Evolutionary conservation across 2,797 vertebrate species (phyloP), one percentile per base, ranked within the genome.

Genomic region (Silurus aristotelis): DNA sequence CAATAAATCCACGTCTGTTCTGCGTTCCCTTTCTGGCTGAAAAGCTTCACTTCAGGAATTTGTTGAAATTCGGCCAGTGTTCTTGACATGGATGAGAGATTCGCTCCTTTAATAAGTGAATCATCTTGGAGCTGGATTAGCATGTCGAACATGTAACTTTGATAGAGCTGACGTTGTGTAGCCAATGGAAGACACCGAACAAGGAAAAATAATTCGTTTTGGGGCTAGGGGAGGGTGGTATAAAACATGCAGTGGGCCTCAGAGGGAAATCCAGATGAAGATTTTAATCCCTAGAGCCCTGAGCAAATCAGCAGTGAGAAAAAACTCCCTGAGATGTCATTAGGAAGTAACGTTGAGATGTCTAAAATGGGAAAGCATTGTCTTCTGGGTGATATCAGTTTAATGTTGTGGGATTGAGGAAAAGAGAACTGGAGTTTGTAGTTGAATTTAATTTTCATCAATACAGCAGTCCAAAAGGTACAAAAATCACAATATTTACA

Each of bases 81-180:
- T 92, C 92, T 90, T 80, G 90, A 89, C 76, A 91, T 91, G 91
- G 94, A 94, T 93, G 13, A 46, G 3, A 22, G 60, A 63, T 64
- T 80, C 60, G 10, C 31, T 92, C 91, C 89, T 93, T 93, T 87
- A 91, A 88, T 91, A 90, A 92, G 92, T 91, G 90, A 92, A 93
- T 93, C 90, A 92, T 89, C 89, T 91, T 22, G 84, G 85, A 22
- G 87, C 90, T 68, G 89, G 81, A 85, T 25, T 64, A 80, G 60
- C 7, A 17, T 48, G 38, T n/a, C 61, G 83, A 77, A 67, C 55
- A 66, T 31, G 52, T 80, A 83, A 70, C 66, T 67, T 25, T 22
- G 73, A 61, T 43, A 46, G 63, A 83, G 87, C 64, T 84, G 80
- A 85, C 72, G 15, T 48, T 55, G 68, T 80, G n/a, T 56, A 46